Percentiles rank a stretch among this genome's conserved stretches.
phyloP scores from a whole-genome alignment of 2,888 invertebrate genomes.

The Dynastes maya region DNA sequence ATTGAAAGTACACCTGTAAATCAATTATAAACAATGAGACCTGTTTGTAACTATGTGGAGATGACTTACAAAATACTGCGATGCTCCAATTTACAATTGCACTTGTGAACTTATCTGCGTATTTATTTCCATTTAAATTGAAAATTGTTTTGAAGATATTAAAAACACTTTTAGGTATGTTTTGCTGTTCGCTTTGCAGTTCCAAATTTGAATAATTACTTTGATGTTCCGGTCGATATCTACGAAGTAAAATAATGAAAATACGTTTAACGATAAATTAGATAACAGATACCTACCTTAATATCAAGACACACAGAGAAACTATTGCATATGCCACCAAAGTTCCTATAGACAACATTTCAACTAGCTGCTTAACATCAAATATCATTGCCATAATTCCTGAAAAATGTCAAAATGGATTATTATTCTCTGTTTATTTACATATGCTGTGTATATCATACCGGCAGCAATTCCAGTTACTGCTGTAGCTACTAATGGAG shows the following conservation, averaged over 20 bases:
- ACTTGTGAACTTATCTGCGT: constrained; percentile 36
- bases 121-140: constrained; percentile 49
- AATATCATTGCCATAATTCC: constrained; percentile 90
- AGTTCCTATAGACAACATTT: constrained; percentile 97
- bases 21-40: background rate
- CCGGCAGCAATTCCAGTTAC: constrained; percentile 85
- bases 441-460: constrained; percentile 1
- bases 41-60: background rate
- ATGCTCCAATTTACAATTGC: constrained; percentile 51
- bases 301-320: constrained; percentile 88
- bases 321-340: constrained; percentile 93
- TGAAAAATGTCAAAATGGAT: constrained; percentile 17
- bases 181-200: constrained; percentile 3
- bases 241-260: background rate
- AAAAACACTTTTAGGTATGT: constrained; percentile 3
- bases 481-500: constrained; percentile 85
- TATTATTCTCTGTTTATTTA: background rate
- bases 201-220: constrained; percentile 29
- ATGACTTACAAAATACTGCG: constrained; percentile 48
- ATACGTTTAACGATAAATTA: background rate
- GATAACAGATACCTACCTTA: constrained; percentile 82
- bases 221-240: constrained; percentile 48
- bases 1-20: constrained; percentile 74
- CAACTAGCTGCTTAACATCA: constrained; percentile 91
- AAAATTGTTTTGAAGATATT: constrained; percentile 44